Base-by-base conservation (phyloP, 2,797 vertebrate genomes). In the Molossus molossus region DNA sequence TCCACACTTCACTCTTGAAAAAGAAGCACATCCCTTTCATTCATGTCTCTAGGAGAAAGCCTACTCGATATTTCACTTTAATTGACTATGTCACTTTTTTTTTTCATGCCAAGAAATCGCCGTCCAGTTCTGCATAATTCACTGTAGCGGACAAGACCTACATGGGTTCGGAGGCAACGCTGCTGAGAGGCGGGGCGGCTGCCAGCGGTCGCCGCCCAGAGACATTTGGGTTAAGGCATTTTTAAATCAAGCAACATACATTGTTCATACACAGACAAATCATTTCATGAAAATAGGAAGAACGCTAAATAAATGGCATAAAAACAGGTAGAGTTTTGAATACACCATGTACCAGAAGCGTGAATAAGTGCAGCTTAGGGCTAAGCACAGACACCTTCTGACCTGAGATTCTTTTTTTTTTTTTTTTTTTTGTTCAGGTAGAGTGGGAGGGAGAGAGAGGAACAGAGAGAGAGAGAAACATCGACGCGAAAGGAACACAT, bases 1-100 rank as follows among this genome's bases (percentile, higher is more conserved):
- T 82, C 84, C 57, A 80, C 7, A 37, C 11, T 72, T 96, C 62
- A 33, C 50, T 87, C 55, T 53, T 60, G 80, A 62, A 81, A 77
- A 84, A 80, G 62, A 62, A 79, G 57, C 64, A 55, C 85, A 73
- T 94, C 94, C 81, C 91, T 95, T 95, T 90, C 91, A 97, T 91
- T 87, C 60, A 5, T 21, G 72, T 94, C 92, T 80, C 83, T 90
- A 90, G 72, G 80, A 95, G 81, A 94, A 93, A 92, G 96, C 87
- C 84, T 90, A 73, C 84, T 97, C 92, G 58, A 93, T 95, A 94
- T 96, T 96, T 96, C 95, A 97, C 93, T 91, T 96, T 96, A 94
- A 94, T 93, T 84, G 73, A 88, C 84, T 50, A 14, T 90, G 94
- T 87, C 82, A 87, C 94, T 64, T 94, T 84, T 86, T 60, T 64